Evolutionary conservation across 2,888 invertebrate genomes (phyloP), one percentile per base, ranked within the genome.

Genomic region (Eledona agricola): DNA sequence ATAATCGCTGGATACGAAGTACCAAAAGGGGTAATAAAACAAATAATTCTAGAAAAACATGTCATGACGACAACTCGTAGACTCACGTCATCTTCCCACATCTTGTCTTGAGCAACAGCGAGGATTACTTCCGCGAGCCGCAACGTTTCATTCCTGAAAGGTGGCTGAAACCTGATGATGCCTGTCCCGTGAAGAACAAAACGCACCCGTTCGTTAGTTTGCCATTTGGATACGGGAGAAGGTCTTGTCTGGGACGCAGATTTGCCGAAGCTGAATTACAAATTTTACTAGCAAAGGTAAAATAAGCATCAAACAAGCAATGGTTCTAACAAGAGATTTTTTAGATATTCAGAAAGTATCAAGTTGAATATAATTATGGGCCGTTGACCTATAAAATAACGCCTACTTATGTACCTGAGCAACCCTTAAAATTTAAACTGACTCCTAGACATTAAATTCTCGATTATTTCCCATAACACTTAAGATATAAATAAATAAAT

Each of bases 221-320:
- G 55, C 89, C 89, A 5, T 89, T 89, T 74, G 89, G 89, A 3
- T 88, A 85, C 71, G 89, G 89, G 1, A 80, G 88, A 47, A 79
- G 89, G 58, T 88, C 88, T 79, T 90, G 89, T 73, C 79, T 89
- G 64, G 91, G 91, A 34, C 83, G 88, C 64, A 79, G 91, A 67
- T 89, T 91, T 74, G 90, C 91, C 9, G 90, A 91, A 77, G 86
- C 86, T 35, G 90, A 91, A 75, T 75, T 91, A 63, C 86, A 88
- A 66, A 83, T 87, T 57, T 74, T 89, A 63, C 71, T 89, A 31
- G 85, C 88, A n/a, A 88, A 88, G 82, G 88, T 88, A 75, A 5
- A 19, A 23, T 16, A n/a, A 9, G 19, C 5, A 29, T 5, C 15
- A 29, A 13, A 13, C 6, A 12, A 12, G 15, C 4, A 2, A 4